phyloP scores from a whole-genome alignment of 2,113 vertebrate species.

The Tachuris rubrigastra region DNA sequence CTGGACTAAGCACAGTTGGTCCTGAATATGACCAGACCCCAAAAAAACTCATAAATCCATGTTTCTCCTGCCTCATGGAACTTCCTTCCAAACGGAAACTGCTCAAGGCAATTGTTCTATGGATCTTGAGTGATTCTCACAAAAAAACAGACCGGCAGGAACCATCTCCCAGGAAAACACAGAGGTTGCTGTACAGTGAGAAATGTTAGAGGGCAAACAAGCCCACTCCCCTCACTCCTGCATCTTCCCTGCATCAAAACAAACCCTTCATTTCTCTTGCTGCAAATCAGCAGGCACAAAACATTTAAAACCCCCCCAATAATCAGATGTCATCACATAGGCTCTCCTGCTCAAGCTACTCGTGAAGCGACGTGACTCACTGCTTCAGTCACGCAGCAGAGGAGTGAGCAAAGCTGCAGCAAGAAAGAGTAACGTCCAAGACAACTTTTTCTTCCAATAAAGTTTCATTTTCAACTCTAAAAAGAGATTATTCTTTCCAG shows the following conservation, averaged over 20 bases:
- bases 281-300: background rate
- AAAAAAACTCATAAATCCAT: background rate
- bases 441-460: background rate
- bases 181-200: background rate
- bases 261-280: background rate
- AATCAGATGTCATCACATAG: background rate
- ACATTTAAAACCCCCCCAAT: background rate
- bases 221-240: background rate
- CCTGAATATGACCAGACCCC: background rate
- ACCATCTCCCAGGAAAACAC: background rate
- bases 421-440: background rate
- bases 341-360: background rate
- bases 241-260: background rate
- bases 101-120: background rate
- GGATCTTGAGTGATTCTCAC: background rate
- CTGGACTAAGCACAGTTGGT: background rate
- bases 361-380: background rate
- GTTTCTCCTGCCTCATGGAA: background rate
- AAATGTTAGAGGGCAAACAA: constrained; percentile 37
- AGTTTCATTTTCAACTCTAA: background rate
- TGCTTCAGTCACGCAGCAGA: background rate
- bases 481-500: background rate
- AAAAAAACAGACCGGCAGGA: background rate
- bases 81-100: background rate
- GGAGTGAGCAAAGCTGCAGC: background rate